Evolutionary conservation across 2,888 invertebrate genomes (phyloP), one percentile per base, ranked within the genome.

Genomic region (Eupithecia centaureata): DNA sequence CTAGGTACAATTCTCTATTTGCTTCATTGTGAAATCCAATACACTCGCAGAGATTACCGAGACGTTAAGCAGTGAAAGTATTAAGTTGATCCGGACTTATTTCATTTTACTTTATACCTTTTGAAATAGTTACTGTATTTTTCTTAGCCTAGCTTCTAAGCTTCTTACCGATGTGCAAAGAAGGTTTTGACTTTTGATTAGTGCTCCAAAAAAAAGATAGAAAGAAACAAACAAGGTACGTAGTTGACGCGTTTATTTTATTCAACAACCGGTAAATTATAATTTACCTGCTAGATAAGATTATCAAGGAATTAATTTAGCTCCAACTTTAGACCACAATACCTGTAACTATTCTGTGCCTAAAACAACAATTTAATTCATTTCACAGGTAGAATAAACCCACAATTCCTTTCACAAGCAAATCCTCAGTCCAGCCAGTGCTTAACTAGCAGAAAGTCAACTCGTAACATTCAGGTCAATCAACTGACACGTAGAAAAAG

Each of bases 1-100:
- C 63, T 68, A 13, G 62, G 47, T 47, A 47, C 47, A 47, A 70
- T 63, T 81, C 83, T 85, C 81, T 88, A 85, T 85, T 86, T 87
- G 83, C 83, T 86, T 81, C 80, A 77, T 79, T 80, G 76, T 75
- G 30, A 68, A 65, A 52, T 65, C 59, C 52, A 61, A 65, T 62
- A 54, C 52, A 62, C 61, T 62, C 47, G 32, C 51, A 12, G 52
- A 35, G 27, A 35, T 62, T 61, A 61, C 30, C 32, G 52, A 22
- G 27, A 22, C 35, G 52, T 52, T 27, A 62, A 33, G 13, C 3
- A 42, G 59, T 60, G 38, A 28, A 33, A 10, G 58, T 38, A 35
- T 47, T 47, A 47, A 47, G 22, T 47, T 12, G 22, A 47, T 47
- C 47, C 47, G 12, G 47, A 22, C 47, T 47, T 47, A 47, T 47